Percentiles rank a stretch among this genome's conserved stretches.
Evolutionary conservation across 2,797 vertebrate species (phyloP).

Genomic region (Adrianichthys oophorus): DNA sequence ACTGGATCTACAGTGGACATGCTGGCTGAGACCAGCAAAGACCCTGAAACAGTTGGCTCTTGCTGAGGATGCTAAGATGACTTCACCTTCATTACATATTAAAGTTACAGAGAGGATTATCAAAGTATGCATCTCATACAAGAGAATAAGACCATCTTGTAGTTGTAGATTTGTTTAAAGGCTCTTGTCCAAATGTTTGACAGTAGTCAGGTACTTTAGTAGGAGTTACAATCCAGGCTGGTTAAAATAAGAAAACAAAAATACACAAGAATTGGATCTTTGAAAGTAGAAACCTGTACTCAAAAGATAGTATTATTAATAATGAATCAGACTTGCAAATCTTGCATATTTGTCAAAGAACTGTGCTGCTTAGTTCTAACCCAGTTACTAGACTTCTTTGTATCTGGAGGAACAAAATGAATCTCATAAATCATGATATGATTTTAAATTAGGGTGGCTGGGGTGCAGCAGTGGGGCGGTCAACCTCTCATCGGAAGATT

Average conservation of each 20-base stretch:
- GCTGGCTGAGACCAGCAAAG: conserved; percentile 16
- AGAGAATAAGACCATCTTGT: conserved; percentile 6
- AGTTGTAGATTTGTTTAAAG: conserved; percentile 24
- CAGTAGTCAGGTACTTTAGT: too few species aligned
- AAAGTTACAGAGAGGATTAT: background rate
- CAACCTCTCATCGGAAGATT: too few species aligned
- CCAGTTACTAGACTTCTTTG: too few species aligned
- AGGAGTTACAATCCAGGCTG: background rate
- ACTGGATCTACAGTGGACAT: background rate
- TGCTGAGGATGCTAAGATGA: background rate
- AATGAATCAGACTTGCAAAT: too few species aligned
- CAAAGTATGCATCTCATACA: conserved; percentile 12
- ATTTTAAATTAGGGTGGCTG: too few species aligned
- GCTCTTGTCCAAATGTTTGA: conserved; percentile 1
- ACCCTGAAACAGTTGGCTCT: background rate
- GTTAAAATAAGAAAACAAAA: background rate
- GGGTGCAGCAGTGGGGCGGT: too few species aligned
- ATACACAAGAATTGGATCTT: background rate
- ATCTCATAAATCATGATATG: too few species aligned
- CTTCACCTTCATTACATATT: background rate
- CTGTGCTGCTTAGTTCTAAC: too few species aligned
- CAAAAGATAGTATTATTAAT: too few species aligned
- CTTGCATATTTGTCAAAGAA: too few species aligned
- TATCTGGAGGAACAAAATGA: too few species aligned
- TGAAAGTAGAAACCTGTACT: too few species aligned